Evolutionary conservation across 2,888 invertebrate species (phyloP).

Genomic region (Hemaris fuciformis): DNA sequence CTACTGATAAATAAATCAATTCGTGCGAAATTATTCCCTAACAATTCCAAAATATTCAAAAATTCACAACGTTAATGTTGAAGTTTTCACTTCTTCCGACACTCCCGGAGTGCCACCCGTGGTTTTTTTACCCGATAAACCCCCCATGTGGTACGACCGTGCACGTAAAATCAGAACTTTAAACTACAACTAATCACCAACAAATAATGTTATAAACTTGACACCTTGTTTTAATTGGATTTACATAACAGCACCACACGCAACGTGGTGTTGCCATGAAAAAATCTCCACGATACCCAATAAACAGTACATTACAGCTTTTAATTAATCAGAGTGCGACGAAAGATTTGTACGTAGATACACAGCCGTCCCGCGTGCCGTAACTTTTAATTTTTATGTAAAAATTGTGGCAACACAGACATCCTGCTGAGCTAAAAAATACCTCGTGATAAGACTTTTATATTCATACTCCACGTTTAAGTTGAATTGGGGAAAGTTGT

Average conservation of each 20-base stretch:
- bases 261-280: background rate
- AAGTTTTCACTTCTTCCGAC: no score
- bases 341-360: slow-evolving; percentile 8
- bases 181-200: background rate
- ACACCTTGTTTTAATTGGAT: background rate
- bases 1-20: no score
- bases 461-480: background rate
- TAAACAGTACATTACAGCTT: background rate
- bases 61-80: no score
- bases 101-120: no score
- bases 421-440: background rate
- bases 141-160: background rate
- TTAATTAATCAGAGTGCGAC: slow-evolving; percentile 11
- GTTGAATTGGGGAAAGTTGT: background rate
- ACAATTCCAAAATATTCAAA: no score
- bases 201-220: background rate
- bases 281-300: background rate
- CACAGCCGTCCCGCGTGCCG: background rate
- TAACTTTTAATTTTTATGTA: background rate
- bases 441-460: background rate
- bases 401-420: slow-evolving; percentile 9
- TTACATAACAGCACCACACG: background rate
- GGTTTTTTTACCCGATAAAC: background rate
- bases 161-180: background rate
- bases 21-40: no score